Percentiles rank a stretch among this genome's conserved stretches.
phyloP scores from a whole-genome alignment of 2,888 invertebrate genomes.

The Erebia aethiops region DNA sequence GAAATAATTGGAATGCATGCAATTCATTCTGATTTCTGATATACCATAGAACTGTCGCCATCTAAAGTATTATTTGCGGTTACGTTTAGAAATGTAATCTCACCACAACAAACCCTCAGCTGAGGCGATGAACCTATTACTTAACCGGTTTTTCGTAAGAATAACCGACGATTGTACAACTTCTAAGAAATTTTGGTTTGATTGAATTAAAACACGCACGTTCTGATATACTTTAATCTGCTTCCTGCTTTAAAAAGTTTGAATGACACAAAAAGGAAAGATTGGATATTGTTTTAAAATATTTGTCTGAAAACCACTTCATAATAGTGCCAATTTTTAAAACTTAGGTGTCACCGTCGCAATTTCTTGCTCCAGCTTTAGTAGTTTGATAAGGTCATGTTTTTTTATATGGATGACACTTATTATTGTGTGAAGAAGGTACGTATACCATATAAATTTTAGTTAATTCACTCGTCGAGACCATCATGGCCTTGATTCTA shows the following conservation, averaged over 20 bases:
- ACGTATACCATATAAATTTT: not conserved
- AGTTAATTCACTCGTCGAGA: constrained; percentile 17
- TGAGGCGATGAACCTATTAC: constrained; percentile 53
- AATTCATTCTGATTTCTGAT: not conserved
- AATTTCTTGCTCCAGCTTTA: not conserved
- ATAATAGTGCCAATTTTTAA: not conserved
- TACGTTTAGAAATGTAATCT: constrained; percentile 47
- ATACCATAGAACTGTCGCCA: not conserved
- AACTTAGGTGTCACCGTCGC: not conserved
- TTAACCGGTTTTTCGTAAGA: constrained; percentile 55
- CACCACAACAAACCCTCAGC: constrained; percentile 47
- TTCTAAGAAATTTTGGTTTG: constrained; percentile 20
- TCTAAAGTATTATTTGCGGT: constrained; percentile 25
- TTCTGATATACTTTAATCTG: not conserved
- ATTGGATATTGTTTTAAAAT: not conserved
- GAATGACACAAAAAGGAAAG: not conserved
- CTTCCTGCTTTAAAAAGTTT: not conserved
- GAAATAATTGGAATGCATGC: not conserved
- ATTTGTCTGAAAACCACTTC: not conserved
- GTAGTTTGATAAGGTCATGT: not conserved
- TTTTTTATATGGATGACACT: not conserved
- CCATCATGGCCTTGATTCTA: constrained; percentile 23
- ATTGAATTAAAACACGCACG: constrained; percentile 3
- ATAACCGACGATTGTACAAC: constrained; percentile 41
- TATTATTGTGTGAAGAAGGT: not conserved